Evolutionary conservation across 1,140 invertebrate species (phyloP).

Genomic region (Rhopalosiphum padi): DNA sequence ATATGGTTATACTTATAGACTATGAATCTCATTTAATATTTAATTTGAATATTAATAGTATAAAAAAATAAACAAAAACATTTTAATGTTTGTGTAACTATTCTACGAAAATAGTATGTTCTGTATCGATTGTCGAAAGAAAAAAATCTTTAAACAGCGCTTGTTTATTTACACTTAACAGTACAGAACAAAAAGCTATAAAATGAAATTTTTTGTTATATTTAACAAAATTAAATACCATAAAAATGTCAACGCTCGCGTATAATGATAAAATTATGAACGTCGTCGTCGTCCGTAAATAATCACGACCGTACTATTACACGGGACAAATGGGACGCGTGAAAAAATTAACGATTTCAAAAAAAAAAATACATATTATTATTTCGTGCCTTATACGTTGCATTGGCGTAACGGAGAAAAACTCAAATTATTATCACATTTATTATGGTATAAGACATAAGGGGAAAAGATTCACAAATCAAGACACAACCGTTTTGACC

Average conservation of each 20-base stretch:
- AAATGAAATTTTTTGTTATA: background rate
- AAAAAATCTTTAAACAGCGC: background rate
- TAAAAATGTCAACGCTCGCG: background rate
- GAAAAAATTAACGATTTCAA: constrained; percentile 31
- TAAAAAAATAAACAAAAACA: background rate
- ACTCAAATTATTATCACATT: background rate
- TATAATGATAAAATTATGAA: background rate
- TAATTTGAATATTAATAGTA: background rate
- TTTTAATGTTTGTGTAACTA: background rate
- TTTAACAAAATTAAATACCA: constrained; percentile 5
- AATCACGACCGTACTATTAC: background rate
- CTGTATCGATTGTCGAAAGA: background rate
- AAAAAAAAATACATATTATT: background rate
- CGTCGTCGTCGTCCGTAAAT: background rate
- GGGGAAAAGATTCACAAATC: background rate
- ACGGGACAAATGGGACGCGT: background rate
- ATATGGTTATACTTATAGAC: background rate
- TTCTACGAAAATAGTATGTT: background rate
- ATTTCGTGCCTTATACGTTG: background rate
- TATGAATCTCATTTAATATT: background rate
- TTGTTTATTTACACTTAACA: background rate
- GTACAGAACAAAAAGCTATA: background rate
- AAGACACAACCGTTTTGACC: background rate
- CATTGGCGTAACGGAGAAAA: background rate
- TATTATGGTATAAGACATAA: background rate